These are phyloP conservation scores for Mus minutoides DNA, from an alignment of 2,797 vertebrate species.

Conservation along the genomic window DNA sequence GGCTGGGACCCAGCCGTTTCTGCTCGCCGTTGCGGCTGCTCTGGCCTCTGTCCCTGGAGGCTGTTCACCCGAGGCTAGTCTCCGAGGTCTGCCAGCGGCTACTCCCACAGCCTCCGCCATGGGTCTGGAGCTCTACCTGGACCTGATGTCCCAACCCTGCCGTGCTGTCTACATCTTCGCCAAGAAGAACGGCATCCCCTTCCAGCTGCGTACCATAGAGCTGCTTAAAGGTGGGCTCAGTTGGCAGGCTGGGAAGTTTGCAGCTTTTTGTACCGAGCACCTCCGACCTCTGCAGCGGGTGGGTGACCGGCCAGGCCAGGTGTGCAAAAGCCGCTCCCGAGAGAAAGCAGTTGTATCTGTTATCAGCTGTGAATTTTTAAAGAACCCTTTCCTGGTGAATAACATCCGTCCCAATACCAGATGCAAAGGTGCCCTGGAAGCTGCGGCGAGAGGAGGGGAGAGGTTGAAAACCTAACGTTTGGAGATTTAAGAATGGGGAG, in stretches of 20 bases:
- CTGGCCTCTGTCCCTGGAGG: not conserved
- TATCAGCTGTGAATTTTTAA: slow-evolving; percentile 5
- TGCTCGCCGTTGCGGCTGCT: not conserved
- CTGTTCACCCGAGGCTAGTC: not conserved
- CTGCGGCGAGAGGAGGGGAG: rapidly evolving
- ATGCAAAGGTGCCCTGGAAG: not conserved
- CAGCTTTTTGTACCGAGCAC: not conserved
- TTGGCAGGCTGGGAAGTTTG: not conserved
- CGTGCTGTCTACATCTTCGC: slow-evolving; percentile 90
- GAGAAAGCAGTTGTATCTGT: not conserved
- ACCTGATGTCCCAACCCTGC: slow-evolving; percentile 89
- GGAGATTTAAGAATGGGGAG: not conserved
- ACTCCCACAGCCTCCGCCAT: slow-evolving; percentile 51
- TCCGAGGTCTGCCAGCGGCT: rapidly evolving
- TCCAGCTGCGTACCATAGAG: slow-evolving; percentile 85
- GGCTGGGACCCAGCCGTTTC: rapidly evolving
- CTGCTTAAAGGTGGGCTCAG: slow-evolving; percentile 85
- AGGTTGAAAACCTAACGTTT: too few species aligned
- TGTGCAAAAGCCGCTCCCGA: not conserved
- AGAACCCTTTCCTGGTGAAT: not conserved
- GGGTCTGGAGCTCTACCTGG: slow-evolving; percentile 88
- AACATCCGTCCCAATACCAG: not conserved
- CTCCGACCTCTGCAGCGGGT: rapidly evolving
- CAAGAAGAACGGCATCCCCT: slow-evolving; percentile 89
- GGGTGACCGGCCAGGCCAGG: not conserved